Evolutionary conservation across 2,113 vertebrate genomes (phyloP).

Genomic region (Brienomyrus brachyistius): DNA sequence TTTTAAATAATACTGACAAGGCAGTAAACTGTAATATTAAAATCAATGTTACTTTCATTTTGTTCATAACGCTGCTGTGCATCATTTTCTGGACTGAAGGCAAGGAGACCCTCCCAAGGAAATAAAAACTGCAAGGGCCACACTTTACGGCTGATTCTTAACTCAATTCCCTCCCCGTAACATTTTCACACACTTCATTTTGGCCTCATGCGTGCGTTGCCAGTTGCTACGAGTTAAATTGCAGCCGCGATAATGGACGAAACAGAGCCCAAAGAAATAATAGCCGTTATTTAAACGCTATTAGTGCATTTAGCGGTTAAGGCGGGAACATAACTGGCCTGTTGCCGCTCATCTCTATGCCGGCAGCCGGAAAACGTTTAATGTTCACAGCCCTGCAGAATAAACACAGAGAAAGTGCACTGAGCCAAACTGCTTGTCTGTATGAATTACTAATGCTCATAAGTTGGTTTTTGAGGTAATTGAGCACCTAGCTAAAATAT

Average conservation of each 20-base stretch:
- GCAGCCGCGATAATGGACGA: not conserved
- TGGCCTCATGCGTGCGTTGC: not conserved
- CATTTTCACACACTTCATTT: not conserved
- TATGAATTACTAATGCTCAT: not conserved
- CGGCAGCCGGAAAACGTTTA: not conserved
- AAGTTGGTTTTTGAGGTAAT: too few species aligned
- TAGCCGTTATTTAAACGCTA: not conserved
- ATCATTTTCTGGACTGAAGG: too few species aligned
- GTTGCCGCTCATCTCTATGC: not conserved
- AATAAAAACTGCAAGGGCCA: not conserved
- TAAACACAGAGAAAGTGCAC: not conserved
- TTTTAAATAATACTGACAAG: not conserved
- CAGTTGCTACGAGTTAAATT: not conserved
- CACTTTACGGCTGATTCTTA: not conserved
- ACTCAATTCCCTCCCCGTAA: not conserved
- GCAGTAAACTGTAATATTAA: not conserved
- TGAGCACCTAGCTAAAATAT: not conserved
- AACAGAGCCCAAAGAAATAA: not conserved
- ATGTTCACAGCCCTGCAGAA: not conserved
- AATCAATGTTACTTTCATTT: conserved; percentile 3
- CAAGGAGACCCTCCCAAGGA: not conserved
- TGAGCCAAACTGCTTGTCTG: not conserved
- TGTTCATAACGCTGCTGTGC: not conserved
- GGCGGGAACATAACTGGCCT: not conserved
- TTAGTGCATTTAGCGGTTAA: not conserved